These are phyloP conservation scores for Acropternis orthonyx DNA, from an alignment of 2,797 vertebrate genomes.

Conservation along the genomic window DNA sequence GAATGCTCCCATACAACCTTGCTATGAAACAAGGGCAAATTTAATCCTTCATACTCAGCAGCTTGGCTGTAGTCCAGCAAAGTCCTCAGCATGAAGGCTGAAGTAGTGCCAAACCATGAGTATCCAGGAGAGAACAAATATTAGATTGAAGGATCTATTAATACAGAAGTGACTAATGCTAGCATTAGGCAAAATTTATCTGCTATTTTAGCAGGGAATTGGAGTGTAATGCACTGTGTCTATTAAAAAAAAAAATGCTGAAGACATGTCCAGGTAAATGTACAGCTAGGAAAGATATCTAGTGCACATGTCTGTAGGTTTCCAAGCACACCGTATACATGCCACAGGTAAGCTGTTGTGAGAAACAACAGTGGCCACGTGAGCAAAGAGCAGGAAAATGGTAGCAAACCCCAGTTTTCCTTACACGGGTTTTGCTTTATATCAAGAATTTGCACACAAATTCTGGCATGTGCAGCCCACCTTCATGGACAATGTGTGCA, in stretches of 20 bases:
- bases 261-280: not conserved
- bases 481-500: rapidly evolving
- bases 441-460: not conserved
- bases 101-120: conserved; percentile 33
- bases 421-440: not conserved
- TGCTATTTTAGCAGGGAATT: conserved; percentile 9
- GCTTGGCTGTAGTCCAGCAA: conserved; percentile 60
- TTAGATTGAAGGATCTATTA: conserved; percentile 27
- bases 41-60: conserved; percentile 55
- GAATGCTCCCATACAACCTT: conserved; percentile 55
- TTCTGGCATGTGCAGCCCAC: rapidly evolving
- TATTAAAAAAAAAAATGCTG: not conserved
- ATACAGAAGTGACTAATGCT: not conserved
- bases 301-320: rapidly evolving
- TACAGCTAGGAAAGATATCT: not conserved
- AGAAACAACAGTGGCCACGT: not conserved
- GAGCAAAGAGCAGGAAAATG: not conserved
- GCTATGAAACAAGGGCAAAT: conserved; percentile 57
- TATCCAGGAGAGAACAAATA: conserved; percentile 39
- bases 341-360: not conserved
- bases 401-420: not conserved
- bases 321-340: rapidly evolving
- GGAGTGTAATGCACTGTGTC: not conserved
- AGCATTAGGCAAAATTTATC: not conserved
- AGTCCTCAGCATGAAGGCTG: conserved; percentile 44